These are phyloP conservation scores for Brienomyrus brachyistius DNA, from an alignment of 2,113 vertebrate species.

Conservation along the genomic window DNA sequence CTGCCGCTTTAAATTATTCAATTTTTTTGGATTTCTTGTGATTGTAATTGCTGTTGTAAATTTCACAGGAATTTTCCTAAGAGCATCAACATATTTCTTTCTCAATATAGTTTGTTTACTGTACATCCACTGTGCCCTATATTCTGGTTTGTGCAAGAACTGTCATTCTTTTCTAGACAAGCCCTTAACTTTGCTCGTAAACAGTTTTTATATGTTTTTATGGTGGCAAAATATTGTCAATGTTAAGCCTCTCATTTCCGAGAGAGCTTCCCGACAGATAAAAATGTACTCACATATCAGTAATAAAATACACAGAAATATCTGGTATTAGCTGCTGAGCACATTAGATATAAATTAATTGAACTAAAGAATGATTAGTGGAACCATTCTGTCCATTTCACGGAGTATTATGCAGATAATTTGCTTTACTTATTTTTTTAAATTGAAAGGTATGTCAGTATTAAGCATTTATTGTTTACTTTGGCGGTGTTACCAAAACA, in stretches of 20 bases:
- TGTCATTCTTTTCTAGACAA: background rate
- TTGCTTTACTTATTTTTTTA: background rate
- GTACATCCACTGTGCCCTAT: background rate
- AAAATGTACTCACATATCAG: background rate
- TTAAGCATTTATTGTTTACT: slow-evolving; percentile 51
- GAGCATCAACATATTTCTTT: background rate
- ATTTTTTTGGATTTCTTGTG: background rate
- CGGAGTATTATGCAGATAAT: background rate
- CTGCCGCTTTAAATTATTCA: background rate
- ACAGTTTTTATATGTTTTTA: slow-evolving; percentile 4
- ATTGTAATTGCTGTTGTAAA: background rate
- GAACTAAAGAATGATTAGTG: background rate
- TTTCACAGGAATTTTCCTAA: background rate
- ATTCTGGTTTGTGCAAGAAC: background rate
- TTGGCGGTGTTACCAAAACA: slow-evolving; percentile 58
- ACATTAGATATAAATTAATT: background rate
- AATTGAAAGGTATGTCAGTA: slow-evolving; percentile 42
- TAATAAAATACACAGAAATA: background rate
- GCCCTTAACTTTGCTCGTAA: background rate
- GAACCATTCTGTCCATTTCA: background rate
- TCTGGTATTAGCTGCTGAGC: background rate
- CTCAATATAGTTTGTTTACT: background rate
- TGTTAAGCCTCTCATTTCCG: background rate
- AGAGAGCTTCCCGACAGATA: background rate
- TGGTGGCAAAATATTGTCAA: background rate